phyloP scores from a whole-genome alignment of 2,113 vertebrate genomes.

The Merops nubicus region DNA sequence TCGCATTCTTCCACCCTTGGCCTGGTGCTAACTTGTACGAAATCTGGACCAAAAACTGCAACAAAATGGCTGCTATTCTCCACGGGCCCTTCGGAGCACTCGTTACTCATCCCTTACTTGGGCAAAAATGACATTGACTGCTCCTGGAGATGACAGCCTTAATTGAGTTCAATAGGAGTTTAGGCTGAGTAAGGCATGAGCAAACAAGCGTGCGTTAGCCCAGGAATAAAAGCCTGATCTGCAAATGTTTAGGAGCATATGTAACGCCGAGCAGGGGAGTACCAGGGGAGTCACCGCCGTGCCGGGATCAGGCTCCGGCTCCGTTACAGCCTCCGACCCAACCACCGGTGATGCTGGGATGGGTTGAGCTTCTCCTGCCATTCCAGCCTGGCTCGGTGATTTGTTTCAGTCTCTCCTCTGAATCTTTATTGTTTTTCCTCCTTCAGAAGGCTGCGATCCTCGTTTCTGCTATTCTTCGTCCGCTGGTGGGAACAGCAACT shows the following conservation, averaged over 20 bases:
- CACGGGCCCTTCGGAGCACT: constrained; percentile 12
- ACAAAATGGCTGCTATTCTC: constrained; percentile 61
- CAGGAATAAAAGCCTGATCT: constrained; percentile 45
- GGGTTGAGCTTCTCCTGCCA: too few relatives aligned
- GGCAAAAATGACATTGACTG: constrained; percentile 63
- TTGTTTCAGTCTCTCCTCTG: not conserved
- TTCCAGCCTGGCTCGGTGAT: not conserved
- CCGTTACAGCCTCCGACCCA: not conserved
- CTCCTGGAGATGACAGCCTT: constrained; percentile 65
- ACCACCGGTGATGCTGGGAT: rapidly evolving
- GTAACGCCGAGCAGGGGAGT: not conserved
- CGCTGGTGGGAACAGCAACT: constrained; percentile 55
- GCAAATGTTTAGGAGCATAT: constrained; percentile 35
- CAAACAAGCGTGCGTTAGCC: constrained; percentile 56
- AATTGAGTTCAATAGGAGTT: constrained; percentile 67
- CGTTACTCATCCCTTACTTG: constrained; percentile 71
- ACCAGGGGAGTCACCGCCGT: not conserved
- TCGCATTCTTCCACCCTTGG: constrained; percentile 50
- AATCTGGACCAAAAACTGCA: constrained; percentile 56
- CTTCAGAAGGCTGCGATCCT: not conserved
- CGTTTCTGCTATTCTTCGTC: constrained; percentile 18
- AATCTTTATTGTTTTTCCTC: not conserved
- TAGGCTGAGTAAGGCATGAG: constrained; percentile 67
- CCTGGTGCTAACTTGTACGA: constrained; percentile 38
- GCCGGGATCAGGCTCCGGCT: not conserved